Evolutionary conservation across 2,113 vertebrate genomes (phyloP).

Genomic region (Salminus brasiliensis): DNA sequence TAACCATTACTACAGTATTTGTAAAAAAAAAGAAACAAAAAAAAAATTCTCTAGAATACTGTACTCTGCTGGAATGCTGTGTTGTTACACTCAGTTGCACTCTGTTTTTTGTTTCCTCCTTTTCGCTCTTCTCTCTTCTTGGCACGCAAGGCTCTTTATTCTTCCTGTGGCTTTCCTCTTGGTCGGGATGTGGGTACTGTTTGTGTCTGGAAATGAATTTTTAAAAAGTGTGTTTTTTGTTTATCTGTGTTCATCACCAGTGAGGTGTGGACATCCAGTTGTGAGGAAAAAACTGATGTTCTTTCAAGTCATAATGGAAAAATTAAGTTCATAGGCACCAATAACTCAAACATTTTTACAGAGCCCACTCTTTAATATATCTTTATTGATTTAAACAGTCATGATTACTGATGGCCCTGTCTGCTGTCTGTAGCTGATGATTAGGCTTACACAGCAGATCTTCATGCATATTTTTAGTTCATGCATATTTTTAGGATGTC

Average conservation of each 20-base stretch:
- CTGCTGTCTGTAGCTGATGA: too few species aligned
- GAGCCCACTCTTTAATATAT: too few species aligned
- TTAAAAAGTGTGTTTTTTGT: not conserved
- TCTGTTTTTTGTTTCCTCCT: conserved; percentile 27
- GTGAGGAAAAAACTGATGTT: not conserved
- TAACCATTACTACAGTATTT: not conserved
- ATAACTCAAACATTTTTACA: too few species aligned
- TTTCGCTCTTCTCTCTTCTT: conserved; percentile 22
- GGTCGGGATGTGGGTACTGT: conserved; percentile 57
- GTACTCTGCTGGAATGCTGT: not conserved
- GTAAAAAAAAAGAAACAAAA: too few species aligned
- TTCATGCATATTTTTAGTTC: not conserved
- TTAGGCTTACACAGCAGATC: not conserved
- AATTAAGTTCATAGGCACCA: too few species aligned
- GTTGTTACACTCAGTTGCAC: conserved; percentile 20
- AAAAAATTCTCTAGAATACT: not conserved
- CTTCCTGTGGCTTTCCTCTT: conserved; percentile 38
- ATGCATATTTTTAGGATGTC: not conserved
- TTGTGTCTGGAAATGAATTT: conserved; percentile 28
- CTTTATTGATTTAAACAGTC: too few species aligned
- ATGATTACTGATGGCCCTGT: too few species aligned
- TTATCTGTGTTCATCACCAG: not conserved
- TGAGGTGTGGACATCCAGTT: not conserved
- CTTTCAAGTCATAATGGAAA: not conserved
- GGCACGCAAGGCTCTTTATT: conserved; percentile 48